A percentile compares a stretch with the other conserved stretches of the same genome.
Evolutionary conservation across 2,888 invertebrate genomes (phyloP).

Genomic region (Papilio protenor): DNA sequence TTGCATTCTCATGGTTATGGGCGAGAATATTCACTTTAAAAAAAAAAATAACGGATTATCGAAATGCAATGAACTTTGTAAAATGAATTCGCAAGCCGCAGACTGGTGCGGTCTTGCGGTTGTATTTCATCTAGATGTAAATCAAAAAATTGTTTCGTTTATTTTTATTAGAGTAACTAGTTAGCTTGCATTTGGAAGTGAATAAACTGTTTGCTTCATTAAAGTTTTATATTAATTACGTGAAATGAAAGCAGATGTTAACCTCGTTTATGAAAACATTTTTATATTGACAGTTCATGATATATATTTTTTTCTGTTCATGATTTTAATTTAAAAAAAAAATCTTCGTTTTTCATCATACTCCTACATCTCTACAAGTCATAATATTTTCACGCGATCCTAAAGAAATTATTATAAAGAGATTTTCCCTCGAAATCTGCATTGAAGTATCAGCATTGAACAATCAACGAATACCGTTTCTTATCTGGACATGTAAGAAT

Average conservation of each 20-base stretch:
- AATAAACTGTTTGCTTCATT: slow-evolving; percentile 19
- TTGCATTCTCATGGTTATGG: not conserved
- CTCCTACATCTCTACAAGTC: not conserved
- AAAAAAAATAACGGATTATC: slow-evolving; percentile 64
- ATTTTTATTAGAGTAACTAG: slow-evolving; percentile 23
- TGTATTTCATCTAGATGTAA: slow-evolving; percentile 63
- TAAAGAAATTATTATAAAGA: slow-evolving; percentile 24
- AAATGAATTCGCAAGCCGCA: slow-evolving; percentile 72
- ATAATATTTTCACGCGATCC: not conserved
- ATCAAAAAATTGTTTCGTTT: slow-evolving; percentile 49
- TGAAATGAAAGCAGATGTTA: not conserved
- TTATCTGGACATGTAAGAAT: slow-evolving; percentile 39
- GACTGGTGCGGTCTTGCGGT: slow-evolving; percentile 62
- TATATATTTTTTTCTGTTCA: not conserved
- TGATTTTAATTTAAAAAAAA: not conserved
- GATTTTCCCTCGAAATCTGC: slow-evolving; percentile 26
- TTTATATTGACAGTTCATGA: not conserved
- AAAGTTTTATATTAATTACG: not conserved
- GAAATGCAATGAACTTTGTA: slow-evolving; percentile 69
- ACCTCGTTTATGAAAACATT: not conserved
- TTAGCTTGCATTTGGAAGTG: not conserved
- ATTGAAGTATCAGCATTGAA: slow-evolving; percentile 56
- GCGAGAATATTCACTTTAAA: not conserved
- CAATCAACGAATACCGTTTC: slow-evolving; percentile 57
- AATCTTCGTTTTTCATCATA: not conserved